Base-by-base conservation (phyloP, 2,888 invertebrate species). In the Tupiocoris notatus region DNA sequence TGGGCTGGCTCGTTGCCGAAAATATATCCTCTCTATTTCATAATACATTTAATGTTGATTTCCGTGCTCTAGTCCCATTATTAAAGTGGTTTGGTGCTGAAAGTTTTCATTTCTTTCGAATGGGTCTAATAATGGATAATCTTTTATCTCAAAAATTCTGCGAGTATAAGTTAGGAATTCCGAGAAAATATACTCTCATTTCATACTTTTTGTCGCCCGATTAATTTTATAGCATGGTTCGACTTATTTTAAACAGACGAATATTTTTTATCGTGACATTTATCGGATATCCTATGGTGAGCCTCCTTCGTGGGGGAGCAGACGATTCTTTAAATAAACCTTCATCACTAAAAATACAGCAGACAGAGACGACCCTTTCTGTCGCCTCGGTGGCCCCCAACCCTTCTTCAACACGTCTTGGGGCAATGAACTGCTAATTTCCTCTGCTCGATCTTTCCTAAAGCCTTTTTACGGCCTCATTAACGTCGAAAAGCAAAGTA, bases 251-350 rank as follows among this genome's bases (percentile, higher is more conserved):
- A 18, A 2, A 59, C 20, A 59, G 9, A 21, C 59, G 1, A 58
- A n/a, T n/a, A n/a, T n/a, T n/a, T n/a, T n/a, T n/a, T n/a, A n/a
- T n/a, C n/a, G n/a, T n/a, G n/a, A n/a, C n/a, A n/a, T 39, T 39
- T 39, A 39, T 39, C 39, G 12, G 39, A 39, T 12, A 39, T 39
- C 59, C 70, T n/a, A 54, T 17, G 17, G 23, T 25, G 58, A 70
- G 70, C 24, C 70, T 17, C 70, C 59, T 70, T 21, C 70, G 70
- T 70, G 70, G 70, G 70, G 70, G 70, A 70, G 59, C 70, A 16
- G 70, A 70, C 70, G 59, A 12, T 9, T 61, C 70, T 70, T 24
- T 70, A 70, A 70, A 70, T 70, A 70, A 61, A 70, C 24, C 21
- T 23, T 16, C 16, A 17, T 24, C 21, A 22, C 70, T 70, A 70